Conservation (phyloP, 2,113 vertebrate genomes). For the Cettia cetti region DNA sequence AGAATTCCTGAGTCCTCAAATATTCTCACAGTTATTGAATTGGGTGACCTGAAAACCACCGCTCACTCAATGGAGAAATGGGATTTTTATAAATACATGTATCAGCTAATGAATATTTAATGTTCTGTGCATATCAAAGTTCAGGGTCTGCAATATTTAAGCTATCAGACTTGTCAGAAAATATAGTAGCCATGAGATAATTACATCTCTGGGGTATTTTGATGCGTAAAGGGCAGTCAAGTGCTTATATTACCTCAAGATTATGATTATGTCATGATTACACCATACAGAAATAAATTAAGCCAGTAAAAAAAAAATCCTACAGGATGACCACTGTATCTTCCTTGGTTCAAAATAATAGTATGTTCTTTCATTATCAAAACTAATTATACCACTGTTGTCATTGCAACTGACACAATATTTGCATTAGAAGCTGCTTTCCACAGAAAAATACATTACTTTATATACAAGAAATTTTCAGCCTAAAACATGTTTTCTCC, state of each 20-base stretch:
- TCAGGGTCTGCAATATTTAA: conserved; percentile 35
- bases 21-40: background rate
- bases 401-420: background rate
- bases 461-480: background rate
- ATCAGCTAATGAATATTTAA: conserved; percentile 64
- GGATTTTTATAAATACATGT: conserved; percentile 1
- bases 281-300: background rate
- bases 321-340: background rate
- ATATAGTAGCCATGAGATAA: conserved; percentile 28
- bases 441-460: background rate
- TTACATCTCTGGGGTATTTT: conserved; percentile 9
- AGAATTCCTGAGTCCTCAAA: background rate
- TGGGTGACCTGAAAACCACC: conserved; percentile 9
- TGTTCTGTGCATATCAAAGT: background rate
- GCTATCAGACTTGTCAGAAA: conserved; percentile 36
- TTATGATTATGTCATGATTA: background rate
- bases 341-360: background rate
- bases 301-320: background rate
- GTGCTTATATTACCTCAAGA: background rate
- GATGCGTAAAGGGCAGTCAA: background rate
- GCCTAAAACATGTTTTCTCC: background rate
- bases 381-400: background rate
- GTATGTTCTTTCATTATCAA: background rate
- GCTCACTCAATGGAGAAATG: background rate
- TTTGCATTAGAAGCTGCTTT: background rate